Evolutionary conservation across 2,888 invertebrate genomes (phyloP).

Genomic region (Timandra comae): DNA sequence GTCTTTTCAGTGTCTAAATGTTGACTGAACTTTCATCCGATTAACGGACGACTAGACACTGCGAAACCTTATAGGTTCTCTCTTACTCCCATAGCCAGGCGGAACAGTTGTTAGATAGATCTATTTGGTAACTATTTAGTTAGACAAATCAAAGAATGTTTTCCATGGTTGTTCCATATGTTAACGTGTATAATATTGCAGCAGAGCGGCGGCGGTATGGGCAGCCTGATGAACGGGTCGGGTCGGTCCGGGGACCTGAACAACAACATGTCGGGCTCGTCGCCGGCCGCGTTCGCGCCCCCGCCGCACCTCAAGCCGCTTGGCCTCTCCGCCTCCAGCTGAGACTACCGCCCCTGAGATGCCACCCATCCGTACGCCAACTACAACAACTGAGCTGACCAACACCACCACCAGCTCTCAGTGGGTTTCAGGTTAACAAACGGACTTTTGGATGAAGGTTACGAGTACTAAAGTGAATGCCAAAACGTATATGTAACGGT

Average conservation of each 20-base stretch:
- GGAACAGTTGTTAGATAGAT: no score
- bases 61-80: no score
- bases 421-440: slow-evolving; percentile 15
- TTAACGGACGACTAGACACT: no score
- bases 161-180: no score
- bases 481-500: slow-evolving; percentile 46
- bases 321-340: slow-evolving; percentile 80
- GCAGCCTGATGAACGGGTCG: slow-evolving; percentile 74
- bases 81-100: no score
- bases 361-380: slow-evolving; percentile 65
- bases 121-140: no score
- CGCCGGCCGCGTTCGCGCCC: slow-evolving; percentile 58
- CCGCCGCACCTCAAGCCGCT: slow-evolving; percentile 77
- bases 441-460: not conserved
- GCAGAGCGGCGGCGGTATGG: slow-evolving; percentile 67
- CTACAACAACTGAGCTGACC: slow-evolving; percentile 55
- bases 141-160: no score
- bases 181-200: slow-evolving; percentile 27
- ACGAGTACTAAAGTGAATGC: slow-evolving; percentile 45
- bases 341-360: slow-evolving; percentile 75
- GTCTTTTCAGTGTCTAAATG: no score
- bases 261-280: slow-evolving; percentile 81
- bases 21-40: no score
- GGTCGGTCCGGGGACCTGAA: slow-evolving; percentile 78
- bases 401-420: slow-evolving; percentile 18